Evolutionary conservation across 2,888 invertebrate genomes (phyloP), one percentile per base, ranked within the genome.

Genomic region (Cyrtodaria siliqua): DNA sequence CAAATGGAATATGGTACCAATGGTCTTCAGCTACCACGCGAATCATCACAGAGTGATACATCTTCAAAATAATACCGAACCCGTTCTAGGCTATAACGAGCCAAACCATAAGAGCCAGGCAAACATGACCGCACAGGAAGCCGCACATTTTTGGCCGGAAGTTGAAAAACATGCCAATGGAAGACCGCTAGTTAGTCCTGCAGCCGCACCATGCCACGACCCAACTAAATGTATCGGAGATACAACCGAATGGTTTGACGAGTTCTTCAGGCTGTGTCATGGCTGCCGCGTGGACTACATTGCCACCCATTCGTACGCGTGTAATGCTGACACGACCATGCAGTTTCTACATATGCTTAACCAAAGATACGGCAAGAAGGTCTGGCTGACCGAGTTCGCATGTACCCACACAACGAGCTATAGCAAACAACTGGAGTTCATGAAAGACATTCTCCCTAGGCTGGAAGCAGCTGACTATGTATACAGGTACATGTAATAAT

Each of bases 341-440:
- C n/a, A 53, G 20, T 81, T 53, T 53, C 47, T 85, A 38, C 23
- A 82, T 26, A 33, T 42, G 6, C 24, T 85, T 14, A 78, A 75
- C 66, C 40, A 75, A 40, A 60, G 71, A 16, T 85, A 78, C 60
- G 68, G 73, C 23, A 82, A 73, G 55, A 72, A 59, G 26, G 71
- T 85, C 24, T 85, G 85, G 83, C 44, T 85, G 55, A 85, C 85
- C 0, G 83, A 85, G 56, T 82, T 83, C 55, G 80, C 83, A 2
- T 83, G 85, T 27, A 74, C 79, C 23, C 62, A 63, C 8, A 69
- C 73, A 18, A 53, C 57, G 14, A 64, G 59, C 40, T 70, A 67
- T 16, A 60, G 75, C 55, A 33, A 56, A 3, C 73, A 80, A 9
- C 55, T 84, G 8, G 20, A 49, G 2, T 79, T 74, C 49, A 77